Evolutionary conservation across 2,888 invertebrate genomes (phyloP), one percentile per base, ranked within the genome.

Genomic region (Rhagonycha lutea): DNA sequence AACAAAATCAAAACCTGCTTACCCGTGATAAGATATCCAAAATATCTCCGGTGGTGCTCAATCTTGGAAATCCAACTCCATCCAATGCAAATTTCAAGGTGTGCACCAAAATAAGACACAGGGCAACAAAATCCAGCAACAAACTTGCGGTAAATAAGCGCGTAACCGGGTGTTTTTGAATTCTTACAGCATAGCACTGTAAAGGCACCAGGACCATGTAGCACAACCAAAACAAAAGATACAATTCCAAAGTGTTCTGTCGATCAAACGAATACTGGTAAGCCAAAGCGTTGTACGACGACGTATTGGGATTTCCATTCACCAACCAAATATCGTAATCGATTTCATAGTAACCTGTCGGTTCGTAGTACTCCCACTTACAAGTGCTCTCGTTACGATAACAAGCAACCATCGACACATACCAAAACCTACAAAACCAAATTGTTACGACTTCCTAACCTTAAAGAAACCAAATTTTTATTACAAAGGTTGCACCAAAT

Each of bases 191-290:
- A 88, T 97, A 97, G 76, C 97, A 91, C 89, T 98, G 98, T 81
- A 98, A 91, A 26, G 97, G 96, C 79, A 97, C 91, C 72, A 98
- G 89, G 10, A 87, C 92, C 83, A 95, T 91, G 86, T 98, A 98
- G 83, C 94, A 94, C 74, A 95, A 86, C 89, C 97, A 94, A 86
- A 97, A 97, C 67, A 96, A 90, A 78, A 97, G 89, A 89, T 98
- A 97, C 82, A 98, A 90, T 88, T 98, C 97, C 74, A 97, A 90
- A 9, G 97, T 95, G 86, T 98, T 96, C 88, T 97, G 97, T 85
- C 95, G 92, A 86, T 99, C 98, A 89, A 98, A 98, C 0, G 98
- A 98, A 87, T 98, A 98, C 87, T 99, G 98, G 89, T 97, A 98
- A 74, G 96, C 93, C 83, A 98, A 91, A 74, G 95, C 94, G 87